Percentiles rank a stretch among this genome's conserved stretches.
Conservation (phyloP, 2,113 vertebrate genomes). For the Mormoops blainvillei region DNA sequence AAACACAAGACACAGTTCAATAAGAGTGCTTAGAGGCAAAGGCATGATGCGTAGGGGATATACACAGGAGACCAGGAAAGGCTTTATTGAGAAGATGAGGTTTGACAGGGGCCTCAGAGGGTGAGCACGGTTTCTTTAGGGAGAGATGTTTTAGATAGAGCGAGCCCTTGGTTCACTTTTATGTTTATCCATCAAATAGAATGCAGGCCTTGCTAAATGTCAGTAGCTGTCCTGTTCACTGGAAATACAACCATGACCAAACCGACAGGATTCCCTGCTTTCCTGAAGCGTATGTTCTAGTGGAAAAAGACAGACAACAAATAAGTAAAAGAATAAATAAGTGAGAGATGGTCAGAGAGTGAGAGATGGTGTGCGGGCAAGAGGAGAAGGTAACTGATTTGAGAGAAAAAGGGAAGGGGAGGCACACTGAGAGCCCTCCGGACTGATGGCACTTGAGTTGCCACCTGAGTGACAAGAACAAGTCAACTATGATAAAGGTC, state of each 20-base stretch:
- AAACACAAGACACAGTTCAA: background rate
- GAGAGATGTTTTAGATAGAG: background rate
- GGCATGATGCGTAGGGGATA: background rate
- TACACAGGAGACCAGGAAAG: background rate
- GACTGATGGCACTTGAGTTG: background rate
- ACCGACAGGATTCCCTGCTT: background rate
- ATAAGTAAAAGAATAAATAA: background rate
- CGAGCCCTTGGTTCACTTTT: background rate
- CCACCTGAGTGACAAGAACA: background rate
- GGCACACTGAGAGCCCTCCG: fast-evolving
- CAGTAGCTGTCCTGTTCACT: background rate
- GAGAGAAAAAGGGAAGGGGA: background rate
- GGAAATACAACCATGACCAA: background rate
- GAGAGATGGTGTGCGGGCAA: background rate
- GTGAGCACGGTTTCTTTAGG: background rate
- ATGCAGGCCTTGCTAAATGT: background rate
- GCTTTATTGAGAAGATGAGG: background rate
- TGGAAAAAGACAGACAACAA: background rate
- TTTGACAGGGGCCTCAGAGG: background rate
- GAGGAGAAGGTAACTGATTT: background rate
- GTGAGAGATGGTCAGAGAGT: background rate
- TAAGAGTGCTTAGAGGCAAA: background rate
- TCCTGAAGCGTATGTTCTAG: background rate
- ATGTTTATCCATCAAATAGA: background rate
- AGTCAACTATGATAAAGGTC: background rate